Percentiles rank a stretch among this genome's conserved stretches.
Evolutionary conservation across 2,113 vertebrate species (phyloP).

Genomic region (Colaptes auratus): DNA sequence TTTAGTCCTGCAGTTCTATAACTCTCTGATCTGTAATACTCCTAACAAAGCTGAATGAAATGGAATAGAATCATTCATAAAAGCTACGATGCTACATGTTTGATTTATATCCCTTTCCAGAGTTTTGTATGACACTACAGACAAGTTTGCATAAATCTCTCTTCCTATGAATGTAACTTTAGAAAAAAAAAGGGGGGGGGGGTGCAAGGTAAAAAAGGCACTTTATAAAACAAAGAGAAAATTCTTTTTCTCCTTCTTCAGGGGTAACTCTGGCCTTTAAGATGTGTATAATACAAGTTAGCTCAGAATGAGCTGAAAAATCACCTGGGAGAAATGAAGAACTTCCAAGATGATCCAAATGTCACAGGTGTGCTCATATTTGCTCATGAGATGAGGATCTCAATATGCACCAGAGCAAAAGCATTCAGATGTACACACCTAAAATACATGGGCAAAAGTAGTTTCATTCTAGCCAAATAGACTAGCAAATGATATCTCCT

Average conservation of each 20-base stretch:
- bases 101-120: background rate
- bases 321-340: background rate
- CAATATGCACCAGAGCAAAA: background rate
- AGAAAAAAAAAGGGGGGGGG: background rate
- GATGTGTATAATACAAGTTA: background rate
- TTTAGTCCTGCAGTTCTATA: background rate
- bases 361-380: background rate
- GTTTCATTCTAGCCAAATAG: background rate
- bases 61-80: background rate
- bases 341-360: background rate
- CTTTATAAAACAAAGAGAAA: background rate
- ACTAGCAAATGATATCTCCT: background rate
- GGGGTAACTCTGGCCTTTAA: background rate
- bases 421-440: background rate
- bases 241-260: background rate
- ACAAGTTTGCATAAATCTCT: background rate
- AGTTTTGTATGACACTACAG: background rate
- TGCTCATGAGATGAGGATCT: background rate
- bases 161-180: background rate
- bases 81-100: background rate
- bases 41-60: background rate
- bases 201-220: rapidly evolving
- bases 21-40: background rate
- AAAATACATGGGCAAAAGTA: background rate
- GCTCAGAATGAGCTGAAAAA: background rate